These are phyloP conservation scores for Chionis minor DNA, from an alignment of 2,113 vertebrate species.

Conservation along the genomic window DNA sequence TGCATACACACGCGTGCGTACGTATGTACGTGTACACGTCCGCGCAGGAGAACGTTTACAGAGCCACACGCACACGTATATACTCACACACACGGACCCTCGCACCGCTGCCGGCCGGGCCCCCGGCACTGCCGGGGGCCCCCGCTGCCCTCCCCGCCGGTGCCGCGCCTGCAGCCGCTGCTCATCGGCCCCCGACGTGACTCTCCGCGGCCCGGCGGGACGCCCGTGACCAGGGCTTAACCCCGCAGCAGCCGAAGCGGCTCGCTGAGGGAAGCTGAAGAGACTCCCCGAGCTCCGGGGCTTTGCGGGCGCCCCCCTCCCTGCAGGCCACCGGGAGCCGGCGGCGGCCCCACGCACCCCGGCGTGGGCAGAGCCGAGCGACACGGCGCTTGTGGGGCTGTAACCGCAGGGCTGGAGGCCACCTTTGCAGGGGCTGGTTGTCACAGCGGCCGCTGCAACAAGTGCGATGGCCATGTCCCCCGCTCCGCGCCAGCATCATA, in stretches of 20 bases:
- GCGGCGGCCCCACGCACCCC: not conserved
- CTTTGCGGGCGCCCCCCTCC: no score
- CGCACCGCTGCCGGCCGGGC: not conserved
- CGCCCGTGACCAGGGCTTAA: not conserved
- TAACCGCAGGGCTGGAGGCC: not conserved
- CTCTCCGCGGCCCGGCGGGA: not conserved
- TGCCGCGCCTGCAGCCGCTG: not conserved
- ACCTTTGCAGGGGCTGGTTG: not conserved
- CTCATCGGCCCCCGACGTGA: not conserved
- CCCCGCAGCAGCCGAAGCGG: not conserved
- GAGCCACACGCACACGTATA: rapidly evolving
- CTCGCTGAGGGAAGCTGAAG: not conserved
- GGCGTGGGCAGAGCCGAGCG: not conserved
- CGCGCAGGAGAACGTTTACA: not conserved
- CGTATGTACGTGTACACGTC: no score
- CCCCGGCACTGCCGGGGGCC: not conserved
- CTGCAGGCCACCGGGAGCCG: not conserved
- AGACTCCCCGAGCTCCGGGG: rapidly evolving
- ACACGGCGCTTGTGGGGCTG: not conserved
- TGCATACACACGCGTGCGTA: no score
- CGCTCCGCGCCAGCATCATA: rapidly evolving
- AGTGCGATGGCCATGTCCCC: rapidly evolving
- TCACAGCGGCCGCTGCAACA: not conserved
- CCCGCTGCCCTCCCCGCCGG: not conserved
- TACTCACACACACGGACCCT: rapidly evolving